phyloP scores from a whole-genome alignment of 2,113 vertebrate species.

The Anarrhichthys ocellatus region DNA sequence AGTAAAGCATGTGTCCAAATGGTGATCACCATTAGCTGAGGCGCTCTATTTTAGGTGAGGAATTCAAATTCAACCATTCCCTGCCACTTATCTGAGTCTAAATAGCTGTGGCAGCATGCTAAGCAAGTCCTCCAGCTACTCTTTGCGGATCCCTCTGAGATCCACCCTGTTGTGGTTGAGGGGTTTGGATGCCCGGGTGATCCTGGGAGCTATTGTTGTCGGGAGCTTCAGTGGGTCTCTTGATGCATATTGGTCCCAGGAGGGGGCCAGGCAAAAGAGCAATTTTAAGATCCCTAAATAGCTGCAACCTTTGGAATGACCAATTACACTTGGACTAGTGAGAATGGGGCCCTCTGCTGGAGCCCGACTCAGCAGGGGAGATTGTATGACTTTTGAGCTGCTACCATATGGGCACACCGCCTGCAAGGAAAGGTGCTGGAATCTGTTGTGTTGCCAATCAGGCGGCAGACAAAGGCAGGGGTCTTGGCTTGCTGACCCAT shows the following conservation, averaged over 20 bases:
- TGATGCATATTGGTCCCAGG: conserved; percentile 5
- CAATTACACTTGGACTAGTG: neutral
- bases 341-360: conserved; percentile 22
- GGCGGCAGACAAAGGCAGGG: conserved; percentile 9
- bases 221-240: neutral
- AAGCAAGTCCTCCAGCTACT: neutral
- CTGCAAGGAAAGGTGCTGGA: conserved; percentile 30
- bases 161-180: neutral
- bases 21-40: neutral
- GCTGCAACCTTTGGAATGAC: conserved; percentile 8
- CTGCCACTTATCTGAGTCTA: neutral
- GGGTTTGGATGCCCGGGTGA: neutral
- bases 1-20: neutral
- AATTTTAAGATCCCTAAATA: conserved; percentile 28
- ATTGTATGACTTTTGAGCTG: conserved; percentile 17
- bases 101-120: neutral
- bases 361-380: neutral
- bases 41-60: neutral
- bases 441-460: conserved; percentile 23
- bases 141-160: neutral
- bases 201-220: neutral
- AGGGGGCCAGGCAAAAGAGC: neutral
- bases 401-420: conserved; percentile 46
- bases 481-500: neutral
- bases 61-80: neutral